Conservation (phyloP, 2,113 vertebrate species). For the Phoxinus phoxinus region DNA sequence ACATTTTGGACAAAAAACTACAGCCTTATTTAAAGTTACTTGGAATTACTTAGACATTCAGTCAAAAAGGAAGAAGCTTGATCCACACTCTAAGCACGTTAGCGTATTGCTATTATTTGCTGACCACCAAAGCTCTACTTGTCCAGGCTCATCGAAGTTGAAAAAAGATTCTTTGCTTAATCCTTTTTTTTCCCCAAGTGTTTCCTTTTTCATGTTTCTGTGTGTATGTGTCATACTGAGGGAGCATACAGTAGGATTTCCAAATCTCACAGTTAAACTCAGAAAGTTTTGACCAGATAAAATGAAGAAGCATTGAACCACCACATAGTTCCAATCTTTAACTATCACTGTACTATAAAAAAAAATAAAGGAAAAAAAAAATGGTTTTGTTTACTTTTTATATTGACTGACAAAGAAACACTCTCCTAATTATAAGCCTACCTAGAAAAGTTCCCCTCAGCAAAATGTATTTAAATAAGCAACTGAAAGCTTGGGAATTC, state of each 20-base stretch:
- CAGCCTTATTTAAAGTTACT: conserved; percentile 5
- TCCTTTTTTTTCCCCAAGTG: conserved; percentile 38
- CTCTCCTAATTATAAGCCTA: conserved; percentile 54
- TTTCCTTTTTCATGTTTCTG: conserved; percentile 50
- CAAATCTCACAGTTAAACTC: background rate
- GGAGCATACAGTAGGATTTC: background rate
- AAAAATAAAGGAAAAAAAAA: background rate
- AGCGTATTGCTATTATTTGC: conserved; percentile 52
- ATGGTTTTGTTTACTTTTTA: background rate
- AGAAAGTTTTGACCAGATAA: background rate
- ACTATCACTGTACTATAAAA: background rate
- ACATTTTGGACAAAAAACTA: background rate
- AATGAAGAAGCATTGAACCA: background rate
- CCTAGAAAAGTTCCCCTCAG: background rate
- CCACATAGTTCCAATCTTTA: background rate
- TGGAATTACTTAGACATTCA: background rate
- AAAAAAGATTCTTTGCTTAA: conserved; percentile 52
- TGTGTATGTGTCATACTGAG: conserved; percentile 23
- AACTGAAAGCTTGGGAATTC: conserved; percentile 8
- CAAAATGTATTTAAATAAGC: conserved; percentile 17
- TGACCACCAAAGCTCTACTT: conserved; percentile 64
- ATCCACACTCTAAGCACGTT: background rate
- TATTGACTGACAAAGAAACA: conserved; percentile 66
- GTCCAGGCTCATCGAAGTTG: conserved; percentile 64
- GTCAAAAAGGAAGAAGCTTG: background rate